A percentile compares a stretch with the other conserved stretches of the same genome.
Evolutionary conservation across 2,113 vertebrate species (phyloP).

Genomic region (rat (Rattus norvegicus)): DNA sequence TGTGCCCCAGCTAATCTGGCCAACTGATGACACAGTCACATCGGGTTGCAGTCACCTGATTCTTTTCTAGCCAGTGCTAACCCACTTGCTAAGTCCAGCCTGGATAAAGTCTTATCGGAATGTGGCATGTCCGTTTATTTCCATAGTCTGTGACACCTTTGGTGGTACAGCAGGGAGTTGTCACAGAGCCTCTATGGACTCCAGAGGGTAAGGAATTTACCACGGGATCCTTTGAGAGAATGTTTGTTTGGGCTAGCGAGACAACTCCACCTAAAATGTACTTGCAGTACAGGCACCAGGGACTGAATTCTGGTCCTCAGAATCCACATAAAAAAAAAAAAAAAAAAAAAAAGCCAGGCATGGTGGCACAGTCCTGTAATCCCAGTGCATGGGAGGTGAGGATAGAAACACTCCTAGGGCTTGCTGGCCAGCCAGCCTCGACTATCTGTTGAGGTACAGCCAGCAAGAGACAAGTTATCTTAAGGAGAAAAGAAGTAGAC

Average conservation of each 20-base stretch:
- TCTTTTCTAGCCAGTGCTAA: background rate
- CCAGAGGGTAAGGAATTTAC: background rate
- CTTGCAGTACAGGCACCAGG: background rate
- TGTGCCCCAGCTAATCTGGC: background rate
- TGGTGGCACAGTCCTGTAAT: background rate
- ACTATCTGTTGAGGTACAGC: background rate
- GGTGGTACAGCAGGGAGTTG: background rate
- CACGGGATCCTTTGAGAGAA: background rate
- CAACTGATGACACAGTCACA: background rate
- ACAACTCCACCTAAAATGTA: background rate
- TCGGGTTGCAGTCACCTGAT: background rate
- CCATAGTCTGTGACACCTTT: background rate
- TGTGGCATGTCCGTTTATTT: background rate
- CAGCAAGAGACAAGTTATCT: background rate
- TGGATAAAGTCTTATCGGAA: constrained; percentile 28
- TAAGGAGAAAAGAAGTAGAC: no score
- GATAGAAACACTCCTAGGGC: background rate
- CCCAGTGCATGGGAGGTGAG: background rate
- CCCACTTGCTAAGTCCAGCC: background rate
- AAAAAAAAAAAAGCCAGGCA: background rate
- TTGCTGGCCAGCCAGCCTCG: background rate
- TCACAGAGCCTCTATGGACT: background rate
- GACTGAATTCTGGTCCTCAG: background rate
- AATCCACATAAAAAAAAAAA: background rate
- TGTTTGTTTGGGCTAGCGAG: background rate